A percentile compares a stretch with the other conserved stretches of the same genome.
phyloP scores from a whole-genome alignment of 1,140 invertebrate species.

The Zaprionus camerounensis region DNA sequence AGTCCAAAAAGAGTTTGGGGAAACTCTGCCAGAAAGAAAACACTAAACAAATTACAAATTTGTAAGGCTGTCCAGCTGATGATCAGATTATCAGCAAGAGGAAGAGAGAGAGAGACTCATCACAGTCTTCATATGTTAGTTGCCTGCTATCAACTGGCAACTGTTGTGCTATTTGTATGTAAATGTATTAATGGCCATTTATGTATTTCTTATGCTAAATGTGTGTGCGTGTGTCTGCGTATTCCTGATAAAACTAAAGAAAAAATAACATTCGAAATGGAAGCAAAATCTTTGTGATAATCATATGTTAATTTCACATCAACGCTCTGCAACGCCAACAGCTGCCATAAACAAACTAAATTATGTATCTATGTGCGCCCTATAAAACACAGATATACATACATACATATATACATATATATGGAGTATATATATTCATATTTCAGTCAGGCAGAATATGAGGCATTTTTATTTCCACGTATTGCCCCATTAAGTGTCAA shows the following conservation, averaged over 20 bases:
- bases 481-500: constrained; percentile 23
- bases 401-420: not conserved
- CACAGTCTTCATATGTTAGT: constrained; percentile 14
- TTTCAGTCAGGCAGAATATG: constrained; percentile 8
- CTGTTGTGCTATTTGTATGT: constrained; percentile 63
- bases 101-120: too few species aligned
- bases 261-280: constrained; percentile 67
- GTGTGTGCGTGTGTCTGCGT: constrained; percentile 12
- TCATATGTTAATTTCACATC: constrained; percentile 78
- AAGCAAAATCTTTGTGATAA: constrained; percentile 78
- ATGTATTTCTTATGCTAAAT: constrained; percentile 74
- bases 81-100: constrained; percentile 1
- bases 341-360: constrained; percentile 69
- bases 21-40: not conserved
- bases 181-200: constrained; percentile 78
- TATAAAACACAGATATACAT: constrained; percentile 7
- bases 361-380: constrained; percentile 58
- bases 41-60: not conserved
- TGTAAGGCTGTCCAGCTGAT: not conserved
- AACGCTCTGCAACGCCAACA: constrained; percentile 48
- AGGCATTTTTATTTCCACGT: constrained; percentile 26
- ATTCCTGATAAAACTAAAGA: constrained; percentile 59
- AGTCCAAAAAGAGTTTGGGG: not conserved
- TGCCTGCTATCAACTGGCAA: constrained; percentile 23
- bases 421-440: constrained; percentile 12